Conservation (phyloP, 2,113 vertebrate genomes). For the Thomomys bottae region DNA sequence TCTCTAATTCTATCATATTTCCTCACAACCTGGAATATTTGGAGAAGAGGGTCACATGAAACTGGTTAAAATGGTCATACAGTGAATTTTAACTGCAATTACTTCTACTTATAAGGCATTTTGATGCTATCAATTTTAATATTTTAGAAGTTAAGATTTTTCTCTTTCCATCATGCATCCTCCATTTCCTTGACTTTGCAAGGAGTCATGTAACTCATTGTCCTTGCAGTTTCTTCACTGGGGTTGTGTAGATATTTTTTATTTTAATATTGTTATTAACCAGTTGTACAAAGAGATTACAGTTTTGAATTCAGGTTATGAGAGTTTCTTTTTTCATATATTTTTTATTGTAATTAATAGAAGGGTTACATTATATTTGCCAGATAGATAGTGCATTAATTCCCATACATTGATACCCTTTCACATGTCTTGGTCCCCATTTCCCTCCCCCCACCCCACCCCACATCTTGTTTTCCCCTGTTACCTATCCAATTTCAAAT, state of each 20-base stretch:
- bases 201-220: neutral
- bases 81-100: neutral
- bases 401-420: no score
- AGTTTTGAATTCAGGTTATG: no score
- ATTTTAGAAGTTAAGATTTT: neutral
- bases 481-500: no score
- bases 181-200: no score
- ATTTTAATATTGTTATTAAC: no score
- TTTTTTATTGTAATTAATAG: no score
- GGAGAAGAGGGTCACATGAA: neutral
- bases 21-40: neutral
- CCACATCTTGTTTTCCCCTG: no score
- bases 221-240: neutral
- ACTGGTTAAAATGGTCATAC: neutral
- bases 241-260: neutral
- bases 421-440: no score
- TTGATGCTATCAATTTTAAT: neutral
- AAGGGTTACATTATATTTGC: no score
- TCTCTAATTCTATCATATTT: neutral
- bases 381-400: no score
- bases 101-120: neutral
- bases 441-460: no score
- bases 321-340: neutral
- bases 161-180: neutral
- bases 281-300: no score